Evolutionary conservation across 2,888 invertebrate genomes (phyloP), one percentile per base, ranked within the genome.

Genomic region (Lasioglossum villosulum): DNA sequence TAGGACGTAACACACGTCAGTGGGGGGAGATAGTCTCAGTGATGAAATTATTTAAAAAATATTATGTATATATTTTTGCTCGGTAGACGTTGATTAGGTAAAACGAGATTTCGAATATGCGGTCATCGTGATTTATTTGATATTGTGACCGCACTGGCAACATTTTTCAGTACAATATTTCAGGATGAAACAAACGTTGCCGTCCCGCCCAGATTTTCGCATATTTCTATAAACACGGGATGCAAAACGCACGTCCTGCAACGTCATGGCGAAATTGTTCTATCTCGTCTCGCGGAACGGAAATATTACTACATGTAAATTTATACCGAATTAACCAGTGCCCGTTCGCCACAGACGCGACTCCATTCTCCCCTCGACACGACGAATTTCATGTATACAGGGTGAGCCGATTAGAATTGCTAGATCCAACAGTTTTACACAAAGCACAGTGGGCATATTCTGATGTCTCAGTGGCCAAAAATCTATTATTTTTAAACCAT

Each of bases 241-340:
- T 52, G 48, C 42, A 19, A 37, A 37, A 39, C 23, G 34, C 73
- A 59, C 23, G 56, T 68, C 23, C 45, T 3, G 16, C 12, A 4
- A 34, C 59, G 63, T 73, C 52, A 37, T 23, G 16, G 6, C 12
- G 70, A 78, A 83, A 78, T 75, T 39, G 75, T 45, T 27, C 56
- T 19, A 14, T 23, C 48, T 27, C 70, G 42, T 56, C 37, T 23
- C n/a, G 75, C 70, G 63, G 37, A 83, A 83, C 78, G 83, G 75
- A 84, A 75, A 83, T 84, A 84, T 83, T 78, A 83, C 83, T 70
- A 66, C 83, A 83, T 75, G 83, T 78, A 83, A 84, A 83, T 84
- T 84, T 83, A 78, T 78, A 83, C 84, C 77, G 75, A 84, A 84
- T 84, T 84, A 84, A 84, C 71, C 74, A 34, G 23, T 8, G 34